Evolutionary conservation across 1,140 invertebrate species (phyloP), one percentile per base, ranked within the genome.

Genomic region (Drosophila insularis): DNA sequence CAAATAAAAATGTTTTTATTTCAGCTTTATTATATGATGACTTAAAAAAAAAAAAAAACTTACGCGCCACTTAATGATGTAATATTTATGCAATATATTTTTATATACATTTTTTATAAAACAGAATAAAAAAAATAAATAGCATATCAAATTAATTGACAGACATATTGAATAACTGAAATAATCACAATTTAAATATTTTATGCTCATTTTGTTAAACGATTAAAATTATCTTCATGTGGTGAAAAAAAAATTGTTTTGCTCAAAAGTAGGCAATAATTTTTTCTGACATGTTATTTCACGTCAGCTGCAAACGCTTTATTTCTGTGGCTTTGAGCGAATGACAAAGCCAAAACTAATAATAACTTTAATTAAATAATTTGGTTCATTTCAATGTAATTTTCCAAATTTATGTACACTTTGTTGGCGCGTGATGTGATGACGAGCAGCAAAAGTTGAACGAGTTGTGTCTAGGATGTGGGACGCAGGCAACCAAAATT

Each of bases 261-360:
- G 53, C 80, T 59, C 19, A 76, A 86, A 81, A 69, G 81, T 78
- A 86, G 81, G 81, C 78, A 86, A 86, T 75, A 65, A 40, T 67
- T 67, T 74, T 70, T 43, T 43, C 3, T 46, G 43, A 14, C 10
- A 35, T 7, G 10, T 35, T 10, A 10, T 35, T 8, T 2, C 5
- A 32, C 31, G 31, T 32, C 31, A 35, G 8, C 2, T 10, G 10
- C 7, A 35, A 35, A 10, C 32, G 2, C 10, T 35, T 2, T 6
- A 27, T 35, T 11, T 35, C 32, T 11, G 2, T 35, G 8, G 32
- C 32, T 35, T 1, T 35, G 32, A 35, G 32, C 39, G 39, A 64
- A 66, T 35, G 68, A 19, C 62, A 65, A 63, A 31, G 4, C 11
- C 4, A 21, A 21, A 21, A 50, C 2, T 50, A 21, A 50, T 21